Evolutionary conservation across 2,888 invertebrate species (phyloP), one percentile per base, ranked within the genome.

Genomic region (Temnothorax unifasciatus): DNA sequence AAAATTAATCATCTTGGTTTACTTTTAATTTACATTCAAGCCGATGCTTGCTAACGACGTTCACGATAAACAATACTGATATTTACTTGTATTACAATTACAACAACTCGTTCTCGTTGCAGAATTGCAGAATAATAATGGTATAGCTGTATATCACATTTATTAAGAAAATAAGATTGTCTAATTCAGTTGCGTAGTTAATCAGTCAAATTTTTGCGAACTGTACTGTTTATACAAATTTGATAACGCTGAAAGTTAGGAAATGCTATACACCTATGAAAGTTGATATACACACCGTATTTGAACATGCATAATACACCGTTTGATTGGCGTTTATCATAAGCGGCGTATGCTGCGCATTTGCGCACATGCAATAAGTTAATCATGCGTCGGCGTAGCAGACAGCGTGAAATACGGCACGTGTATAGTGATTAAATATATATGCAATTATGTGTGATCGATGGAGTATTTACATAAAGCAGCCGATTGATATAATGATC

Each of bases 381-480:
- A 77, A 77, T 77, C 69, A 77, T 69, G 52, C n/a, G 69, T 77
- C 29, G 41, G 6, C 21, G 50, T 68, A 57, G 13, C 44, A 66
- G 41, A 68, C 50, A 66, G 38, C 21, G 15, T 69, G 29, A 69
- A 77, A 54, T 77, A 77, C 34, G 4, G 15, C 25, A 29, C 29
- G 44, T n/a, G 41, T 41, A 34, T 34, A 68, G 25, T n/a, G 41
- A 54, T 77, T 38, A 77, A 77, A 69, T 77, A 77, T 69, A 69
- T n/a, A 77, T 44, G 54, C 29, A 69, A 57, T 77, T 68, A 66
- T 29, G 13, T 41, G 13, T 25, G n/a, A 69, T 77, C 41, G 54
- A 77, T 50, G 34, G 34, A 64, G 13, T 15, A 2, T 29, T 52
- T 11, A n/a, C 25, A 50, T n/a, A 44, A 69, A 57, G 15, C 29